Evolutionary conservation across 2,888 invertebrate species (phyloP).

Genomic region (Ellobium chinense): DNA sequence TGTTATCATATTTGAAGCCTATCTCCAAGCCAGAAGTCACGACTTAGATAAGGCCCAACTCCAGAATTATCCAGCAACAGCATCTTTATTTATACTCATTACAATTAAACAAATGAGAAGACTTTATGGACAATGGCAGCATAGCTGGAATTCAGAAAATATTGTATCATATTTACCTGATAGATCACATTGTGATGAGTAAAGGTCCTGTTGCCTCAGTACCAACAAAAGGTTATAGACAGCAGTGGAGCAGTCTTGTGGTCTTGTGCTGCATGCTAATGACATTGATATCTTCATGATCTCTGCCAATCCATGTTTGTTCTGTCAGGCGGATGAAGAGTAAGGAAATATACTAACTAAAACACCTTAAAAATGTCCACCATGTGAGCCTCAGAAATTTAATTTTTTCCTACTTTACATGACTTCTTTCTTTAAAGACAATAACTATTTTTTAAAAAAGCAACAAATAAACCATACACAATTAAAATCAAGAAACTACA

Average conservation of each 20-base stretch:
- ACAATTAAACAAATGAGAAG: too few species aligned
- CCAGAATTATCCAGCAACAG: too few species aligned
- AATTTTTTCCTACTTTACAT: neutral
- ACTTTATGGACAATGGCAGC: too few species aligned
- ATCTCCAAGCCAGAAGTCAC: too few species aligned
- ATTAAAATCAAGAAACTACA: too few species aligned
- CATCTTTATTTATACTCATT: too few species aligned
- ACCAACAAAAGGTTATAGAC: slow-evolving; percentile 83
- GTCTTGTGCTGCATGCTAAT: slow-evolving; percentile 85
- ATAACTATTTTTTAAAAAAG: neutral
- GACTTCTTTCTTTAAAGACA: neutral
- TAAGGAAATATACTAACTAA: neutral
- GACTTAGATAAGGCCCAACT: too few species aligned
- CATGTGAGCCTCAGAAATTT: too few species aligned
- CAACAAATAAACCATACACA: neutral
- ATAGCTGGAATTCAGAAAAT: too few species aligned
- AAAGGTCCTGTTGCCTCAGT: slow-evolving; percentile 56
- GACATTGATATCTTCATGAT: slow-evolving; percentile 68
- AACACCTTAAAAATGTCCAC: too few species aligned
- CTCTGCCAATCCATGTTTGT: slow-evolving; percentile 23
- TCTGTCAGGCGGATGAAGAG: neutral
- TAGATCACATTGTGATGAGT: neutral
- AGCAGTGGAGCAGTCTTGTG: slow-evolving; percentile 88
- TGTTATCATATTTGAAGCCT: too few species aligned
- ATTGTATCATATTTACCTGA: too few species aligned